Evolutionary conservation across 2,113 vertebrate species (phyloP).

Genomic region (Galemys pyrenaicus): DNA sequence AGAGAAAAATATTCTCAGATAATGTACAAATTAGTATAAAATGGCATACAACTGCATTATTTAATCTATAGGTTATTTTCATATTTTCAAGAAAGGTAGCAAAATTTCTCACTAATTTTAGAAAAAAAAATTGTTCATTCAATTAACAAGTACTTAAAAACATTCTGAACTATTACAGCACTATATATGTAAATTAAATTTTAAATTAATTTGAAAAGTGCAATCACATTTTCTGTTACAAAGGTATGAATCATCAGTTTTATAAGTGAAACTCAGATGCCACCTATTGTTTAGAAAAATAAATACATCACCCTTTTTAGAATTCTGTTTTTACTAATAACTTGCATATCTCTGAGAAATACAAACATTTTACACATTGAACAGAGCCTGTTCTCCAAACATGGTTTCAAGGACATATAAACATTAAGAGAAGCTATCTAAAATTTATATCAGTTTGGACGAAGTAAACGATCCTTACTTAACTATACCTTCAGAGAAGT

Average conservation of each 20-base stretch:
- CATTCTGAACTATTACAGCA: not conserved
- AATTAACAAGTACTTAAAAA: slow-evolving; percentile 20
- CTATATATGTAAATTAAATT: not conserved
- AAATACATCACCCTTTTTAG: slow-evolving; percentile 36
- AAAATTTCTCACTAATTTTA: slow-evolving; percentile 13
- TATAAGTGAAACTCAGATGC: slow-evolving; percentile 73
- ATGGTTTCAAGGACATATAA: not conserved
- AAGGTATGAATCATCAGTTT: slow-evolving; percentile 32
- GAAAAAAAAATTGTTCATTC: not conserved
- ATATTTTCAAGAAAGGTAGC: not conserved
- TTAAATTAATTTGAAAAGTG: slow-evolving; percentile 10
- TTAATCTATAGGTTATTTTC: not conserved
- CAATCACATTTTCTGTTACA: not conserved
- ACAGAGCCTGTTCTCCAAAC: not conserved
- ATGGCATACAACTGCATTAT: not conserved
- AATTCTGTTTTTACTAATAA: not conserved
- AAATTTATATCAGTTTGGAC: not conserved
- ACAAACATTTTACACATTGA: not conserved
- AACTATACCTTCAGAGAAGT: not conserved
- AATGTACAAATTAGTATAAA: slow-evolving; percentile 30
- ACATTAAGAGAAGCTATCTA: not conserved
- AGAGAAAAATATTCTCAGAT: not conserved
- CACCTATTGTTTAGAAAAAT: slow-evolving; percentile 72
- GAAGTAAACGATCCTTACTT: not conserved
- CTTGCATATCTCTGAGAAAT: slow-evolving; percentile 6